A percentile compares a stretch with the other conserved stretches of the same genome.
phyloP scores from a whole-genome alignment of 2,888 invertebrate genomes.

The Blera fallax region DNA sequence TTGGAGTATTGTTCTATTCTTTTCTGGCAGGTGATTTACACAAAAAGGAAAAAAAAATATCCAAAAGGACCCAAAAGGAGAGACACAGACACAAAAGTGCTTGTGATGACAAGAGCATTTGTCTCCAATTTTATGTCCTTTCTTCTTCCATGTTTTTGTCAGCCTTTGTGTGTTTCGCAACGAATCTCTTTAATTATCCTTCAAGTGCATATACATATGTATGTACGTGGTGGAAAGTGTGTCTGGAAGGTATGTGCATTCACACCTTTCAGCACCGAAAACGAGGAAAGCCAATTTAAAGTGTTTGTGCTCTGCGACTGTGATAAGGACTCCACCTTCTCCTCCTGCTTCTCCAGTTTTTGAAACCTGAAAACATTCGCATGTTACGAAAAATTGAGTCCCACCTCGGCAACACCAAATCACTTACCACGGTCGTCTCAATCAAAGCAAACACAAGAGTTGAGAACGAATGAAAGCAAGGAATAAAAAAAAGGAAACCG shows the following conservation, averaged over 20 bases:
- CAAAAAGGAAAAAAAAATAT: background rate
- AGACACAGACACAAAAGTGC: constrained; percentile 33
- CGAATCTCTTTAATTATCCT: constrained; percentile 56
- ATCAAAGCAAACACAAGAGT: constrained; percentile 54
- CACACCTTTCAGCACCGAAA: constrained; percentile 58
- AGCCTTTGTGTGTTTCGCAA: constrained; percentile 10
- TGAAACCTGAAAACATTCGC: constrained; percentile 40
- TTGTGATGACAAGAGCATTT: constrained; percentile 51
- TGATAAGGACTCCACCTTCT: background rate
- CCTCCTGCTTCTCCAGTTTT: background rate
- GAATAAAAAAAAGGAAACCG: constrained; percentile 16
- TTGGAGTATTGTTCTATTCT: background rate
- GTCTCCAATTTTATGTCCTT: constrained; percentile 52
- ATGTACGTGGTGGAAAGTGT: constrained; percentile 36
- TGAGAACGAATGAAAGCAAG: constrained; percentile 24
- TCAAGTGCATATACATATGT: constrained; percentile 70
- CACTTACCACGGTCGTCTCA: constrained; percentile 66
- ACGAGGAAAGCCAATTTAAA: constrained; percentile 65
- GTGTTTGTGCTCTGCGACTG: constrained; percentile 33
- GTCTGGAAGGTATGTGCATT: constrained; percentile 49
- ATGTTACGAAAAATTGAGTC: constrained; percentile 56
- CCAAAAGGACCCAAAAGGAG: constrained; percentile 22
- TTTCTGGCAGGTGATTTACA: constrained; percentile 29
- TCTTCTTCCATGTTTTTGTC: constrained; percentile 13
- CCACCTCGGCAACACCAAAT: constrained; percentile 49